Conservation (phyloP, 2,888 invertebrate genomes). For the Nemoura dubitans region DNA sequence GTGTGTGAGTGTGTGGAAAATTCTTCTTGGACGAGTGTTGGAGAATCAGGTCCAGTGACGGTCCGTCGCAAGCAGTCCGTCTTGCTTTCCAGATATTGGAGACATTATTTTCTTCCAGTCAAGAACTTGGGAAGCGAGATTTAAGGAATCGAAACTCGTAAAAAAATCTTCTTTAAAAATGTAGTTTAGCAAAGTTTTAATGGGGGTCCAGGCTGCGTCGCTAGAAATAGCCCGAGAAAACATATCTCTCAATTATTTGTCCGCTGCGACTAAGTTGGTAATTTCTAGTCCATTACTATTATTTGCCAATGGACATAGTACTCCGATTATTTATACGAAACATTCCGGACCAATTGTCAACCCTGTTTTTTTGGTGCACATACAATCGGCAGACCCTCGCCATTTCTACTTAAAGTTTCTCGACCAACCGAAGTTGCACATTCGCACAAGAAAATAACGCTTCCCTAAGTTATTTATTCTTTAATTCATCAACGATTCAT, state of each 20-base stretch:
- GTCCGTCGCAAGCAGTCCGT: not conserved
- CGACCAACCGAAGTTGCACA: not conserved
- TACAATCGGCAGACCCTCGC: not conserved
- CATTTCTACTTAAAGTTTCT: not conserved
- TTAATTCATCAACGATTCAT: constrained; percentile 35
- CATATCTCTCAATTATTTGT: constrained; percentile 13
- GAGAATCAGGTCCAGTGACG: not conserved
- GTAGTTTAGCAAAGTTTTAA: constrained; percentile 17
- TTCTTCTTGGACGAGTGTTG: not conserved
- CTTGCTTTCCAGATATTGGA: not conserved
- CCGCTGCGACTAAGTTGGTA: constrained; percentile 14
- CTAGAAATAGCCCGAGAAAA: not conserved
- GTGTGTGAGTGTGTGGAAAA: not conserved
- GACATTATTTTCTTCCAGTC: not conserved
- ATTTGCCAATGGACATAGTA: not conserved
- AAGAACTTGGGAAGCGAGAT: not conserved
- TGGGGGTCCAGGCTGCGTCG: not conserved
- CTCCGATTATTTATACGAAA: not conserved
- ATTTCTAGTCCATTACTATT: constrained; percentile 40
- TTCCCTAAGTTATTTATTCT: constrained; percentile 26
- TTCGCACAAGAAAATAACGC: constrained; percentile 4
- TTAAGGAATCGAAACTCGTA: not conserved
- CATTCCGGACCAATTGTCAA: constrained; percentile 4
- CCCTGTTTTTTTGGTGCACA: not conserved
- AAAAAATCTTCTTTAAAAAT: constrained; percentile 9